Evolutionary conservation across 2,888 invertebrate genomes (phyloP), one percentile per base, ranked within the genome.

Genomic region (Trichogramma evanescens): DNA sequence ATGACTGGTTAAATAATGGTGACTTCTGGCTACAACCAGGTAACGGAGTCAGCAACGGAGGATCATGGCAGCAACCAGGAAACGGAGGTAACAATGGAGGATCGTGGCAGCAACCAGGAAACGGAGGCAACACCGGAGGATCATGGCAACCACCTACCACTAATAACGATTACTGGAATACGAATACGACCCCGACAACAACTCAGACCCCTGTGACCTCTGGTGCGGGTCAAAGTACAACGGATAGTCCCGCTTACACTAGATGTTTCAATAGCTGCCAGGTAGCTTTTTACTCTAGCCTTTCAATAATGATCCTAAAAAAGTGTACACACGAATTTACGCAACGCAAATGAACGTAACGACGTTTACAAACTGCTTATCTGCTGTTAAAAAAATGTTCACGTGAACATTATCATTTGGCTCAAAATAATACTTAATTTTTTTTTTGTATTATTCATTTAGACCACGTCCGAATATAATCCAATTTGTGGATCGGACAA

Each of bases 401-500:
- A 26, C 26, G 26, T 26, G 26, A 26, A 26, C 26, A 26, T 26
- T 26, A 26, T 26, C 26, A 26, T 26, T 26, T 26, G 26, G 26
- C 26, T 26, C 26, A 26, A 26, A 13, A 53, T 8, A 6, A 49
- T 6, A 48, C 5, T 41, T 56, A n/a, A 5, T 56, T 10, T 44
- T 57, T 50, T 13, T 26, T 26, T 53, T n/a, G 7, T 42, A 26
- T 26, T 26, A 26, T 26, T 26, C 26, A 39, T 59, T 5, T 9
- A 65, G 73, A 54, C 45, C 2, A 74, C 74, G 5, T 8, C 61
- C 0, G 72, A 75, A 42, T 75, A 72, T 54, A 74, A 74, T 66
- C 75, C 74, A 38, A 69, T 75, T 39, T 75, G 75, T 43, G 75
- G 74, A 6, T 59, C 70, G 8, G 70, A 75, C 56, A 62, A 61